Evolutionary conservation across 2,797 vertebrate species (phyloP).

Genomic region (Tapera naevia): DNA sequence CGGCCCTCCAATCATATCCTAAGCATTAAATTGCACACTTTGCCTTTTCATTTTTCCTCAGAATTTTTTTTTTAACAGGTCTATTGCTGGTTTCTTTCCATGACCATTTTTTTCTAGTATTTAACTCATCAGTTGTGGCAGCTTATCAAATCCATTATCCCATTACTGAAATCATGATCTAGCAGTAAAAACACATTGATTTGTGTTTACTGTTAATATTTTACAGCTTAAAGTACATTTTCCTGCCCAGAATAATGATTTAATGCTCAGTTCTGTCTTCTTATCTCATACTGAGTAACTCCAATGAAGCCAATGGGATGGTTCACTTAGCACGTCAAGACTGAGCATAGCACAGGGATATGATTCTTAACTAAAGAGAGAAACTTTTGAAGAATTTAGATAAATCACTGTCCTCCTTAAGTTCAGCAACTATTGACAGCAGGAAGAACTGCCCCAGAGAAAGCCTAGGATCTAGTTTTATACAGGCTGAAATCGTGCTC

Average conservation of each 20-base stretch:
- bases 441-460: neutral
- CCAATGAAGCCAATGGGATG: neutral
- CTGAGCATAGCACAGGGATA: neutral
- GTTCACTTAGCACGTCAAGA: neutral
- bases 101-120: neutral
- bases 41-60: conserved; percentile 1
- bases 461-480: neutral
- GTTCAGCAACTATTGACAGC: neutral
- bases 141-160: conserved; percentile 28
- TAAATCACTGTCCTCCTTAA: neutral
- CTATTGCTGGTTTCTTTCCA: neutral
- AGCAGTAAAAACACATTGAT: conserved; percentile 21
- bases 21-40: neutral
- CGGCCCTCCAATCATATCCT: neutral
- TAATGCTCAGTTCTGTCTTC: neutral
- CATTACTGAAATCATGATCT: conserved; percentile 16
- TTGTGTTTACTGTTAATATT: conserved; percentile 45
- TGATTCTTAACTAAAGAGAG: neutral
- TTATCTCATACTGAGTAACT: neutral
- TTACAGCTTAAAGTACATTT: conserved; percentile 8
- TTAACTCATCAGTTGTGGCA: conserved; percentile 8
- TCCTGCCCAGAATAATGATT: neutral
- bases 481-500: neutral
- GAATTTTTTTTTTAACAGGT: neutral
- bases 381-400: neutral